Evolutionary conservation across 2,888 invertebrate genomes (phyloP).

Genomic region (Drosophila heteroneura): DNA sequence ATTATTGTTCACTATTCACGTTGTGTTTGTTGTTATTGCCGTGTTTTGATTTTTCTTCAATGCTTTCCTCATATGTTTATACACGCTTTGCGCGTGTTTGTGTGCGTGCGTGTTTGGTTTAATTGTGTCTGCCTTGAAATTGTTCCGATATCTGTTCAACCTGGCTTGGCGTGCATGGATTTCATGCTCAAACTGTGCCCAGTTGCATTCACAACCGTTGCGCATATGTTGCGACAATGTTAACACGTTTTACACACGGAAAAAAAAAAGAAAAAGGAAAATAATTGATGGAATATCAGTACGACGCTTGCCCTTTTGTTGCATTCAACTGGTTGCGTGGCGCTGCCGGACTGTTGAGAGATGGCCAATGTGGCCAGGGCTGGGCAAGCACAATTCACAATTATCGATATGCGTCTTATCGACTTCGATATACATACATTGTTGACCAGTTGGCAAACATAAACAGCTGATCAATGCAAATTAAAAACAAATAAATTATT

Average conservation of each 20-base stretch:
- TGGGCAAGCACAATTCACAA: not conserved
- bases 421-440: not conserved
- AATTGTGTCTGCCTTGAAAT: constrained; percentile 23
- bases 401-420: constrained; percentile 16
- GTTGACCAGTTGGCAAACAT: constrained; percentile 13
- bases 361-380: constrained; percentile 27
- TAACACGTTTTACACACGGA: constrained; percentile 49
- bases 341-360: constrained; percentile 45
- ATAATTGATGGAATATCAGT: constrained; percentile 43
- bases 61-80: constrained; percentile 48
- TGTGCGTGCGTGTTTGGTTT: constrained; percentile 18
- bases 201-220: not conserved
- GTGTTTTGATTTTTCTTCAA: constrained; percentile 32
- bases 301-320: constrained; percentile 50
- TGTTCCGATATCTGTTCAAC: constrained; percentile 18
- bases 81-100: constrained; percentile 27
- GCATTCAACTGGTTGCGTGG: constrained; percentile 73
- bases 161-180: constrained; percentile 20
- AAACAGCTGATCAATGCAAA: constrained; percentile 24
- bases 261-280: constrained; percentile 57
- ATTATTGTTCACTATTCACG: constrained; percentile 40
- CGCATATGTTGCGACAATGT: constrained; percentile 13
- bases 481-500: constrained; percentile 23
- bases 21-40: constrained; percentile 27
- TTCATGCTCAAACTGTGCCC: constrained; percentile 19